phyloP scores from a whole-genome alignment of 1,140 invertebrate genomes.

The Hesperophylax magnus region DNA sequence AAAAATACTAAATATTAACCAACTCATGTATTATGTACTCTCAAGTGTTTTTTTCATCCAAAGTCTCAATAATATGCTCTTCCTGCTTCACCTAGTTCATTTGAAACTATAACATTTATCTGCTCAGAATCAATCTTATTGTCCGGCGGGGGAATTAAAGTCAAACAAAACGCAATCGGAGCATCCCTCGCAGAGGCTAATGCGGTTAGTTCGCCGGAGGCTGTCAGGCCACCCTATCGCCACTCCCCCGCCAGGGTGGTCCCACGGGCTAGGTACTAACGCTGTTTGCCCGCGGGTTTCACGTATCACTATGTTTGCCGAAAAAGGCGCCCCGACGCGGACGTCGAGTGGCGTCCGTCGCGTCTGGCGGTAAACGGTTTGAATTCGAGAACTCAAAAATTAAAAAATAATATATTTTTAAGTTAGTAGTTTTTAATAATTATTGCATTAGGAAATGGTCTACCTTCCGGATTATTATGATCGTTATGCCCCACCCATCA shows the following conservation, averaged over 20 bases:
- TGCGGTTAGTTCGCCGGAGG: constrained; percentile 6
- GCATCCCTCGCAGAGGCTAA: constrained; percentile 2
- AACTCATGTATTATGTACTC: no score
- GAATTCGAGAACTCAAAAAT: no score
- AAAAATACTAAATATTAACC: no score
- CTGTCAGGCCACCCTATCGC: background rate
- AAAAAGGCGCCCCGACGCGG: constrained; percentile 13
- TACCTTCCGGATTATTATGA: no score
- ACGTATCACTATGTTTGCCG: constrained; percentile 40
- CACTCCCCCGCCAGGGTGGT: background rate
- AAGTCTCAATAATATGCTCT: no score
- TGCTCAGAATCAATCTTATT: background rate
- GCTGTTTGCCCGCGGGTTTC: constrained; percentile 34
- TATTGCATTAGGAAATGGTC: no score
- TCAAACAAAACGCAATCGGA: constrained; percentile 28
- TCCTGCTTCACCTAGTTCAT: no score
- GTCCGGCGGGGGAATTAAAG: constrained; percentile 21
- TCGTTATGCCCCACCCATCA: no score
- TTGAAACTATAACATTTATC: no score
- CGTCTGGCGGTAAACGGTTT: background rate
- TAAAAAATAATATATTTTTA: no score
- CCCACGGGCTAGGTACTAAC: constrained; percentile 3
- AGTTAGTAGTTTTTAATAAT: no score
- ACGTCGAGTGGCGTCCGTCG: background rate
- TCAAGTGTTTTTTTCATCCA: no score